Conservation (phyloP, 2,113 vertebrate species). For the Tachycineta bicolor region DNA sequence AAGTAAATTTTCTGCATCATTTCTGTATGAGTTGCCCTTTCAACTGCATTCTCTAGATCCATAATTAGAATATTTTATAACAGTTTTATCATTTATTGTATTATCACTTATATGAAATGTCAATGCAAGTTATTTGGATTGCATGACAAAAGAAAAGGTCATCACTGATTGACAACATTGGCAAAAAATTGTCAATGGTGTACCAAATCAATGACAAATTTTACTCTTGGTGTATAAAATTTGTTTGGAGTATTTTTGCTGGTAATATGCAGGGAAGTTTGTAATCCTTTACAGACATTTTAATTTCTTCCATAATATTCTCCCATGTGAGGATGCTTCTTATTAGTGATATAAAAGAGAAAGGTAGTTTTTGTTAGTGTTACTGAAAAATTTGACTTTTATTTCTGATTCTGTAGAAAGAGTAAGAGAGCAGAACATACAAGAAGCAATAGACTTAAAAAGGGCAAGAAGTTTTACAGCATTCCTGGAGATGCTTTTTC, state of each 20-base stretch:
- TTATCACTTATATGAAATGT: not conserved
- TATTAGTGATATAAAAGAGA: not conserved
- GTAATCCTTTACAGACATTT: not conserved
- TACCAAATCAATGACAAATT: not conserved
- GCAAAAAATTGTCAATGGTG: not conserved
- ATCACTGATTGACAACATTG: not conserved
- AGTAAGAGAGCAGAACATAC: not conserved
- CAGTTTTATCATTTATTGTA: not conserved
- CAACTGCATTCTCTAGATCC: not conserved
- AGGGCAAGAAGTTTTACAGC: not conserved
- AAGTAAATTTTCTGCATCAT: not conserved
- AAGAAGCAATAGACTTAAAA: not conserved
- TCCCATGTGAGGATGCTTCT: not conserved
- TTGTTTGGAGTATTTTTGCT: not conserved
- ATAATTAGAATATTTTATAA: not conserved
- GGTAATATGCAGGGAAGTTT: not conserved
- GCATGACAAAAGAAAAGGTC: not conserved
- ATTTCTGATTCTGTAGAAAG: not conserved
- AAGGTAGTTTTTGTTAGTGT: not conserved
- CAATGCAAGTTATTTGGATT: not conserved
- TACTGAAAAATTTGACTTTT: not conserved
- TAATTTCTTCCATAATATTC: not conserved
- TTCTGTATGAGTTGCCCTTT: not conserved
- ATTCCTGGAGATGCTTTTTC: not conserved
- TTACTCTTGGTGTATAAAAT: not conserved